These are phyloP conservation scores for Ciconia boyciana DNA, from an alignment of 2,113 vertebrate species.

Conservation along the genomic window DNA sequence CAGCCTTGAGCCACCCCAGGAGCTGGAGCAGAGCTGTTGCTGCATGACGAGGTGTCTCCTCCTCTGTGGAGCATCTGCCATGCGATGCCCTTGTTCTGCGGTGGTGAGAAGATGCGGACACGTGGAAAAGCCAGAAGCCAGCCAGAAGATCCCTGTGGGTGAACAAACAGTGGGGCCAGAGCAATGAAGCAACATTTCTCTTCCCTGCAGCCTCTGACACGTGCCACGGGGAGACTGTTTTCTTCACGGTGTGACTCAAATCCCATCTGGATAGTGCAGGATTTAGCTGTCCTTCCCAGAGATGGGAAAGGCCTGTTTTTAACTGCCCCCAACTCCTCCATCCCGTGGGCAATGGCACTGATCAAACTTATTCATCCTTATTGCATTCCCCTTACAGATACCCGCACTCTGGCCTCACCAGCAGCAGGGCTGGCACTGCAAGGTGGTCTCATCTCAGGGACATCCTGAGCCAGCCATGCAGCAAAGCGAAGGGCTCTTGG, in stretches of 20 bases:
- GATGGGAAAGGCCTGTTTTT: neutral
- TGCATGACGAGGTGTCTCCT: neutral
- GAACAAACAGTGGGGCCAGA: neutral
- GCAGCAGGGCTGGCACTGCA: neutral
- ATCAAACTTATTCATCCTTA: neutral
- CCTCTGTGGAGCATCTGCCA: neutral
- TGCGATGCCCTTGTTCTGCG: neutral
- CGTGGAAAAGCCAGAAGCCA: neutral
- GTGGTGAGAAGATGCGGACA: conserved; percentile 12
- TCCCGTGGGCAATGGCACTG: neutral
- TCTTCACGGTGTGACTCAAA: neutral
- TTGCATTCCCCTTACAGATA: neutral
- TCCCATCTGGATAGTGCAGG: neutral
- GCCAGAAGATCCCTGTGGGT: neutral
- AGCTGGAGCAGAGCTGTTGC: neutral
- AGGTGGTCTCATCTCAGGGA: neutral
- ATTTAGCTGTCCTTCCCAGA: neutral
- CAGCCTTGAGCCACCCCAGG: neutral
- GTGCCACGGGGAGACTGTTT: neutral
- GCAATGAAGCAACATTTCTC: neutral
- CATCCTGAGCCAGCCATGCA: neutral
- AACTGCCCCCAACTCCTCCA: neutral
- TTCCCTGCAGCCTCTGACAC: conserved; percentile 2
- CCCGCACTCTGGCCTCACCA: neutral
- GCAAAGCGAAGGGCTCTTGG: neutral